Evolutionary conservation across 2,888 invertebrate genomes (phyloP), one percentile per base, ranked within the genome.

Genomic region (Schrankia costaestrigalis): DNA sequence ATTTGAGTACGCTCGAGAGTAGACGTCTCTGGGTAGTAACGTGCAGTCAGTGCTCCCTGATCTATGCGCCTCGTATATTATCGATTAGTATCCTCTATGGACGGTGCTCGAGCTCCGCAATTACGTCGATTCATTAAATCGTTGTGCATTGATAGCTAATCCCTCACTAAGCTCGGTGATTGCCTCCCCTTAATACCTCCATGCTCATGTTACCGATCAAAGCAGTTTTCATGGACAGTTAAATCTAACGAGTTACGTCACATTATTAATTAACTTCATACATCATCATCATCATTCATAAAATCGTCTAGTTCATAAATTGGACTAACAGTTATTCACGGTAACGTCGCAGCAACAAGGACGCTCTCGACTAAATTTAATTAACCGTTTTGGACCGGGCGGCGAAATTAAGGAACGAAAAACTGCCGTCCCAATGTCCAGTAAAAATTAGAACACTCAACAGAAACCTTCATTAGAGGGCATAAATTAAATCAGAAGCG

Each of bases 381-480:
- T 56, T 51, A 52, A 42, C 40, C 34, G 33, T 35, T 52, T 41
- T 18, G 37, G 34, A 31, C 23, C 21, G 37, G 35, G 35, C 46
- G 33, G 34, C 34, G 40, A 51, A 56, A 52, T 50, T 38, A 42
- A 51, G 39, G 31, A 50, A 33, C 37, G 28, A 46, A 51, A 55
- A 42, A 38, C 46, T 42, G 32, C 39, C 12, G 26, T 35, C 41
- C 42, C 7, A 12, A 32, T 35, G 51, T 45, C 46, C 41, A 22
- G 40, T 40, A 42, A 51, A 52, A 52, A 56, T 52, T 54, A 50
- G 48, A 35, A 50, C 30, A 35, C 46, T 52, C 56, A 31, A 52
- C 46, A 51, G 32, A 51, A 38, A 52, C 56, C 54, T 54, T 62
- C 56, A 46, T 56, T 56, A 54, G 43, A 14, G 46, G 41, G 34